Evolutionary conservation across 2,113 vertebrate genomes (phyloP), one percentile per base, ranked within the genome.

Genomic region (Garra rufa): DNA sequence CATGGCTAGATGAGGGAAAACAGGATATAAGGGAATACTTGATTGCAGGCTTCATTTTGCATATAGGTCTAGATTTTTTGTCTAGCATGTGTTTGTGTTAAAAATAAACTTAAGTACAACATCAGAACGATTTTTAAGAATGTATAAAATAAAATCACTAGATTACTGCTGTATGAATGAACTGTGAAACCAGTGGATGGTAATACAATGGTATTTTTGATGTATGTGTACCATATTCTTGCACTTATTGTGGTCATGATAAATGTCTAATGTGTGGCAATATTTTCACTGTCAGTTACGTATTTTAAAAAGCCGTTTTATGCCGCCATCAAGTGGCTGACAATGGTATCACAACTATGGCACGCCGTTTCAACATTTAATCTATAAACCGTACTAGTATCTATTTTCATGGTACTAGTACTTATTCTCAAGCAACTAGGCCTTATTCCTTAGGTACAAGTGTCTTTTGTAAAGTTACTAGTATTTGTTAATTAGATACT

Each of bases 241-340:
- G 13, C 14, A 9, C 34, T 38, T 41, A 6, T 9, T 38, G 65
- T 69, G 34, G 1, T 7, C 24, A 65, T 30, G 14, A 30, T 30
- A 17, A 30, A 67, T 38, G 30, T 15, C 34, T 0, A 34, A 67
- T 24, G 1, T 7, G 2, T 57, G 28, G 17, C 3, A 38, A n/a
- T 14, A 34, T 11, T 28, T 81, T 11, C 19, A 30, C 19, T 52
- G 77, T 73, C 82, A 59, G 43, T 78, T 44, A 1, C 28, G 19
- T 3, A 21, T 9, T 55, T 44, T 30, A 14, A 84, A 63, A 82
- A 65, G 1, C 76, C 17, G 19, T 76, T 3, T 28, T 48, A 85
- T 38, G 2, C 1, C 24, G 78, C 55, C 85, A 83, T 76, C 91
- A 67, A 14, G 84, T 88, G 93, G 69, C 4, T 14, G 1, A 14